Evolutionary conservation across 2,797 vertebrate species (phyloP), one percentile per base, ranked within the genome.

Genomic region (Harpagifer antarcticus): DNA sequence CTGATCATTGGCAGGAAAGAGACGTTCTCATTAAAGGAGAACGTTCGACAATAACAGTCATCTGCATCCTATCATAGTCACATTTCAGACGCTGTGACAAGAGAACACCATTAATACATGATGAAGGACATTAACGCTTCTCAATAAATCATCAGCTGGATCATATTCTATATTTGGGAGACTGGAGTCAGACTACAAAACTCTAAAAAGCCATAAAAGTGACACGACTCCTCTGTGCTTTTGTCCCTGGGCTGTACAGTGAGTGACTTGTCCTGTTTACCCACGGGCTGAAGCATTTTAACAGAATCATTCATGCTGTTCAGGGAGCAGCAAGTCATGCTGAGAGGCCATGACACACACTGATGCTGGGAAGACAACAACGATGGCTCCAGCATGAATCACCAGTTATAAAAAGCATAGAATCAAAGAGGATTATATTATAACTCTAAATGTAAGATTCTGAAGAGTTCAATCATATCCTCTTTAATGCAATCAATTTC

Each of bases 361-460:
- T 47, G 68, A 15, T 4, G 45, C 50, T 33, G 53, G 45, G 44
- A 45, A 57, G 23, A 63, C 69, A 67, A 71, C 52, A 76, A 69
- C 33, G 12, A 33, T 12, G 74, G 45, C 68, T 71, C 60, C 63
- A 58, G 40, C 48, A 33, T 74, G 57, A 82, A 66, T 72, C 74
- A 76, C 7, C 5, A 57, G 33, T 79, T 47, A 61, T 47, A 53
- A 61, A 63, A 66, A 71, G 62, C 6, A 37, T 37, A 55, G 57
- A 79, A 68, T 78, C 58, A 64, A 66, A 37, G 67, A 20, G 53
- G 64, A 40, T 60, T 47, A 54, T 52, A 23, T 95, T 96, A 70
- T 57, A 23, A 20, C n/a, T 9, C 54, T 40, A 53, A 65, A 37
- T 37, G 33, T 52, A 55, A 62, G 50, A 64, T 15, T 43, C 54